phyloP scores from a whole-genome alignment of 1,140 invertebrate species.

The Drosophila nikananu region DNA sequence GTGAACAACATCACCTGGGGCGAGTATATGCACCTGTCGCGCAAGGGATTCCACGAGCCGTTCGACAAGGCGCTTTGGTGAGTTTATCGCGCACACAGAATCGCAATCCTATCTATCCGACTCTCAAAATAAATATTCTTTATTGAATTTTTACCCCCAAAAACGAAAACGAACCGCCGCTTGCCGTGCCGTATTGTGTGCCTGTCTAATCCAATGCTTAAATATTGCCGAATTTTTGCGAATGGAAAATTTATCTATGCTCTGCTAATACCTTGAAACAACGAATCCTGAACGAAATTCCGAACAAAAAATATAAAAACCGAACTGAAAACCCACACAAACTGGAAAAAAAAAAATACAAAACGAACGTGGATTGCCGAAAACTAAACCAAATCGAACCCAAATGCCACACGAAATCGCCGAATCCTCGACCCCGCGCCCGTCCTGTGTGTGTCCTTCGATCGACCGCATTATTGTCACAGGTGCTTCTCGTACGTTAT shows the following conservation, averaged over 20 bases:
- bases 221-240: constrained; percentile 68
- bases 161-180: constrained; percentile 11
- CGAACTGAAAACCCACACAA: constrained; percentile 29
- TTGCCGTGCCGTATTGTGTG: constrained; percentile 58
- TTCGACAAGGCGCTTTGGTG: constrained; percentile 84
- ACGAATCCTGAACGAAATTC: constrained; percentile 59
- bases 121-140: constrained; percentile 54
- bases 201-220: constrained; percentile 78
- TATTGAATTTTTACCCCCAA: constrained; percentile 50
- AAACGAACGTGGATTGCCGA: constrained; percentile 41
- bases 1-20: constrained; percentile 85
- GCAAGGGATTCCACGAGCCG: constrained; percentile 83
- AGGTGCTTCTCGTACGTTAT: constrained; percentile 85
- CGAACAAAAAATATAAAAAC: constrained; percentile 33
- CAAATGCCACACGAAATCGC: constrained; percentile 54
- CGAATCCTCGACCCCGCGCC: constrained; percentile 30
- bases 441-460: constrained; percentile 12
- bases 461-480: constrained; percentile 82
- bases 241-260: constrained; percentile 72
- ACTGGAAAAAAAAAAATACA: constrained; percentile 30
- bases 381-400: constrained; percentile 61
- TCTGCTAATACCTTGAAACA: constrained; percentile 76
- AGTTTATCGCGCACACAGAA: constrained; percentile 27
- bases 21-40: constrained; percentile 85
- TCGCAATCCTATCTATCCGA: background rate